These are phyloP conservation scores for Cosmia trapezina DNA, from an alignment of 2,888 invertebrate genomes.

Conservation along the genomic window DNA sequence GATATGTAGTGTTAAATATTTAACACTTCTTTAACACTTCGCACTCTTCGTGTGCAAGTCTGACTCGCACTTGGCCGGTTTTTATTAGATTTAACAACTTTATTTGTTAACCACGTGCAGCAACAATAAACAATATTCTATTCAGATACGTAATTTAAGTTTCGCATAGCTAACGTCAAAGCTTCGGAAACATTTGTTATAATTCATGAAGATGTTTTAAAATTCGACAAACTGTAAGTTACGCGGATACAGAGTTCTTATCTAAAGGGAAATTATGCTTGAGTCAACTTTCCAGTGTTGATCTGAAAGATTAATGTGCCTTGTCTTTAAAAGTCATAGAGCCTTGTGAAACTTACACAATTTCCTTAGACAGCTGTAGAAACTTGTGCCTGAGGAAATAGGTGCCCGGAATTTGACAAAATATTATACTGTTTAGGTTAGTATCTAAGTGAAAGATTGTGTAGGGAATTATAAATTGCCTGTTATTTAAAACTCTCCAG, in stretches of 20 bases:
- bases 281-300: slow-evolving; percentile 44
- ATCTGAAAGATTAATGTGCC: slow-evolving; percentile 48
- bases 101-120: too few relatives aligned
- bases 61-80: too few relatives aligned
- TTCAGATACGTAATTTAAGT: background rate
- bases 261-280: slow-evolving; percentile 29
- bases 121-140: too few relatives aligned
- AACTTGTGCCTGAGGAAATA: background rate
- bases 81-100: too few relatives aligned
- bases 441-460: background rate
- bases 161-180: slow-evolving; percentile 7
- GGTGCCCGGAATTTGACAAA: background rate
- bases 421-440: background rate
- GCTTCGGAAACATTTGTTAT: slow-evolving; percentile 17
- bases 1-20: too few relatives aligned
- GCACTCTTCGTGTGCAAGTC: too few relatives aligned
- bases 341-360: slow-evolving; percentile 28
- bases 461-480: background rate
- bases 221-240: slow-evolving; percentile 47
- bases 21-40: too few relatives aligned
- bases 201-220: slow-evolving; percentile 46
- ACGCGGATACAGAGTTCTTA: slow-evolving; percentile 39
- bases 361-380: slow-evolving; percentile 18
- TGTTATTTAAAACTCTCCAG: background rate
- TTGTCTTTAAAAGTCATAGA: slow-evolving; percentile 43